Evolutionary conservation across 35 echinoderm and acorn worm species (phyloP), one percentile per base, ranked within the genome.

Genomic region (Apostichopus japonicus): DNA sequence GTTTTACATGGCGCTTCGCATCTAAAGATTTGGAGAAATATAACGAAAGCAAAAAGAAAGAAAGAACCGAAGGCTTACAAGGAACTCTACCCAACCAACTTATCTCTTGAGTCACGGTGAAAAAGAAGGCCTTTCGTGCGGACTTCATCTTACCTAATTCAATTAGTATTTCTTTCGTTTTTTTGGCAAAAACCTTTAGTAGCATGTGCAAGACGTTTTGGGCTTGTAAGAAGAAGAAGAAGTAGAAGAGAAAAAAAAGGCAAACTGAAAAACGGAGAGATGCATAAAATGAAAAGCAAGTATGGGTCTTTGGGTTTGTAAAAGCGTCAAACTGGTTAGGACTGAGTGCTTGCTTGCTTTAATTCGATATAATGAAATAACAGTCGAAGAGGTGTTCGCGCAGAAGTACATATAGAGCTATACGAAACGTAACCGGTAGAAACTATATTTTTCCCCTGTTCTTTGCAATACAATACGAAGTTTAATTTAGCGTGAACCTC

Each of bases 111-210:
- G 81, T 84, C 81, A 84, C 53, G 56, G 54, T 84, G 15, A 75
- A 73, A 75, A 75, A 75, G 71, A 75, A 84, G 81, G 81, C 54
- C 81, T 84, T 84, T 58, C 81, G 81, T 84, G 81, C 54, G 81
- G 81, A 84, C 81, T 84, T 57, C 54, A 84, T 57, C 53, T 55
- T 55, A 23, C 81, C 56, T 84, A 84, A 84, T 84, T 84, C 81
- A 84, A 84, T 84, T 84, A 84, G 81, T 23, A 84, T 57, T 84
- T 84, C 81, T 55, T 84, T 84, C 81, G 81, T 84, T 33, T 80
- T 84, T 55, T 55, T 58, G 54, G 56, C 17, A 24, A 84, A 84
- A 84, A 22, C 54, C 54, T 59, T 84, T 55, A 14, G 15, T 54
- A 84, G 81, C 54, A 55, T 58, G 19, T 84, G 51, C 56, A 84